These are phyloP conservation scores for Passer montanus DNA, from an alignment of 2,113 vertebrate species.

Conservation along the genomic window DNA sequence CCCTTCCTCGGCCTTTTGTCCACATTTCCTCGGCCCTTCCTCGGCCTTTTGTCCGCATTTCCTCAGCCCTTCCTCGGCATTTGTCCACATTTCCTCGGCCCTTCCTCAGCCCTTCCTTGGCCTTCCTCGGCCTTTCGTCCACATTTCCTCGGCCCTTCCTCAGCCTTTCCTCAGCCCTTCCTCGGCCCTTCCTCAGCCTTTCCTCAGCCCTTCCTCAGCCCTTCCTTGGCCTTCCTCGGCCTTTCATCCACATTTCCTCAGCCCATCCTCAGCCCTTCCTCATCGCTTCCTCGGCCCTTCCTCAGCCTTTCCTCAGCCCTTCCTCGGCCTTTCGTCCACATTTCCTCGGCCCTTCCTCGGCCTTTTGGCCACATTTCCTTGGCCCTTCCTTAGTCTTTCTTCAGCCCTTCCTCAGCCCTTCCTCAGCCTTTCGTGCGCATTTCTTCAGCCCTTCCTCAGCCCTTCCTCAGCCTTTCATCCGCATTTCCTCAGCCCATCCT, in stretches of 20 bases:
- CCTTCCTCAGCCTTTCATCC: rapidly evolving
- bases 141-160: not conserved
- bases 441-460: rapidly evolving
- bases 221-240: too few species aligned
- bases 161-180: not conserved
- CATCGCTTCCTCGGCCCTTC: not conserved
- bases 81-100: not conserved
- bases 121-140: rapidly evolving
- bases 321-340: rapidly evolving
- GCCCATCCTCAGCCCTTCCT: not conserved
- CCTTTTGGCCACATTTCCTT: too few species aligned
- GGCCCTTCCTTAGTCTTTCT: rapidly evolving
- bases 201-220: rapidly evolving
- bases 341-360: rapidly evolving
- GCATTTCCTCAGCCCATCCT: not conserved
- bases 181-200: rapidly evolving
- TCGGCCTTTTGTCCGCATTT: rapidly evolving
- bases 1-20: rapidly evolving
- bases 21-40: rapidly evolving
- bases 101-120: not conserved
- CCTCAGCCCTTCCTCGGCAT: rapidly evolving
- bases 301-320: rapidly evolving
- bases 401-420: rapidly evolving
- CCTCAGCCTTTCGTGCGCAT: not conserved
- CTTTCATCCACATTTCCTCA: too few species aligned